Conservation (phyloP, 2,888 invertebrate genomes). For the Keiferia lycopersicella region DNA sequence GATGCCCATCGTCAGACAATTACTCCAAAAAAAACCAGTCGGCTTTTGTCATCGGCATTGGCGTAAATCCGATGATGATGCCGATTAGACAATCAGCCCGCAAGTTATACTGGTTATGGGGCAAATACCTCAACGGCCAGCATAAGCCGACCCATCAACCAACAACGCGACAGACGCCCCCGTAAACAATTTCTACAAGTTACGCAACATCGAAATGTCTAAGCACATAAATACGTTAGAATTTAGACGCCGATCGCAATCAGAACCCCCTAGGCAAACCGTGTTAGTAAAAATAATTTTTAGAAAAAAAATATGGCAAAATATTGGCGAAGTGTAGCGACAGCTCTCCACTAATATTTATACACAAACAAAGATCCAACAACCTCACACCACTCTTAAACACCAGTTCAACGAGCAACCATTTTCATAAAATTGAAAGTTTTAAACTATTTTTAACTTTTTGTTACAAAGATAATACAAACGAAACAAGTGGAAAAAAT, state of each 20-base stretch:
- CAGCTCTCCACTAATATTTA: conserved; percentile 64
- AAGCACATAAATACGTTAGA: conserved; percentile 62
- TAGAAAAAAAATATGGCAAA: conserved; percentile 73
- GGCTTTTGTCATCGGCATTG: too few species aligned
- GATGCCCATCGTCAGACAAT: too few species aligned
- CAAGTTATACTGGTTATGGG: too few species aligned
- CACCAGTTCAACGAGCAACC: conserved; percentile 23
- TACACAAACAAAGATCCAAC: conserved; percentile 57
- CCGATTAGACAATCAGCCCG: too few species aligned
- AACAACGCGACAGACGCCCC: conserved; percentile 14
- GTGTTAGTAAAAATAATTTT: conserved; percentile 61
- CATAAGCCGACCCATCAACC: too few species aligned
- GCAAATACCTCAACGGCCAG: too few species aligned
- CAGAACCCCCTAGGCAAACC: conserved; percentile 54
- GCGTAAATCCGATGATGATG: too few species aligned
- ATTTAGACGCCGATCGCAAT: conserved; percentile 61
- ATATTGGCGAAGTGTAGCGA: conserved; percentile 73
- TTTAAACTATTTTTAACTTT: too few species aligned
- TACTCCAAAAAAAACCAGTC: too few species aligned
- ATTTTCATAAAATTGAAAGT: background rate
- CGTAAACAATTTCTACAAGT: conserved; percentile 50
- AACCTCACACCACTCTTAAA: conserved; percentile 47
- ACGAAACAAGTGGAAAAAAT: too few species aligned
- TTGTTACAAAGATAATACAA: too few species aligned
- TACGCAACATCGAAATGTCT: conserved; percentile 54